Conservation (phyloP, 2,888 invertebrate genomes). For the Platynereis dumerilii region DNA sequence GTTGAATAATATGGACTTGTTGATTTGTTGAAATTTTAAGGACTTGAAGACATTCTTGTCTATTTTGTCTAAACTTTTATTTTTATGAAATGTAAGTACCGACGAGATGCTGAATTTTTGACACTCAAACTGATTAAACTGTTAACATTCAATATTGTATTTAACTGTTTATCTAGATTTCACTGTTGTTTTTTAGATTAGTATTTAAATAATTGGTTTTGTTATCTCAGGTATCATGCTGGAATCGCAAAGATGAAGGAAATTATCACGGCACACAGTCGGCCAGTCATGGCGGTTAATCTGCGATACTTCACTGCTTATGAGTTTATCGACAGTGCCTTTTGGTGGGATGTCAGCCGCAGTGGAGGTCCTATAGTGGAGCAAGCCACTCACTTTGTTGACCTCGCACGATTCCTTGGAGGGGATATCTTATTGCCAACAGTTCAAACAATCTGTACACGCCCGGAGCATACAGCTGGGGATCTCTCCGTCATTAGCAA, state of each 20-base stretch:
- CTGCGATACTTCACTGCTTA: conserved; percentile 25
- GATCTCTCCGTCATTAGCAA: neutral
- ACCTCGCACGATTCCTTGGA: conserved; percentile 27
- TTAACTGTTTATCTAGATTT: too few species aligned
- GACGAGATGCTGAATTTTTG: too few species aligned
- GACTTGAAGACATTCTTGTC: too few species aligned
- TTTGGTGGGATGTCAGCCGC: conserved; percentile 26
- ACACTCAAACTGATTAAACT: too few species aligned
- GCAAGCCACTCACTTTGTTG: conserved; percentile 32
- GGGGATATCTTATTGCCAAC: conserved; percentile 23
- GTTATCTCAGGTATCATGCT: conserved; percentile 27
- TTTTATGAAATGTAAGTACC: too few species aligned
- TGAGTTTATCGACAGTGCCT: conserved; percentile 10
- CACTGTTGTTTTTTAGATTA: too few species aligned
- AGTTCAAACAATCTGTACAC: conserved; percentile 4
- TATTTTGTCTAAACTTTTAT: too few species aligned
- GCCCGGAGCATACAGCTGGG: conserved; percentile 17
- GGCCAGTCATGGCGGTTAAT: conserved; percentile 30
- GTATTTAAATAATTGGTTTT: too few species aligned
- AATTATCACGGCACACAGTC: conserved; percentile 27
- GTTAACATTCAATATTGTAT: too few species aligned
- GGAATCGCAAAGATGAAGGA: conserved; percentile 30
- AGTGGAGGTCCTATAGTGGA: conserved; percentile 32
- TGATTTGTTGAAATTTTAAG: too few species aligned
- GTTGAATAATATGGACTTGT: too few species aligned